phyloP scores from a whole-genome alignment of 1,140 invertebrate genomes.

The Hylyphantes graminicola region DNA sequence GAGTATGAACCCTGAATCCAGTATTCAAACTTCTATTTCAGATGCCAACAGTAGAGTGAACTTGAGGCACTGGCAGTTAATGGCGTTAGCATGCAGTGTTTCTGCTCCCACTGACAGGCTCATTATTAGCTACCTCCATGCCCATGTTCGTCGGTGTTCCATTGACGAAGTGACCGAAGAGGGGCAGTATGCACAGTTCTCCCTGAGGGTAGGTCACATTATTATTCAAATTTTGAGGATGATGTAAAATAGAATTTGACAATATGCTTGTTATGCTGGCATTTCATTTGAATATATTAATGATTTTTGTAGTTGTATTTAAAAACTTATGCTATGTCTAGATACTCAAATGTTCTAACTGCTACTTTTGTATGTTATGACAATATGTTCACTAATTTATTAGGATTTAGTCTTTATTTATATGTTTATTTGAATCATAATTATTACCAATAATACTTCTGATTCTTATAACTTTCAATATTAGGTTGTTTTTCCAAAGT shows the following conservation, averaged over 20 bases:
- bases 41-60: slow-evolving; percentile 91
- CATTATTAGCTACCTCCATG: slow-evolving; percentile 87
- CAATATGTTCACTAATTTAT: too few relatives aligned
- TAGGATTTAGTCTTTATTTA: too few relatives aligned
- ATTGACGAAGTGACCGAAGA: slow-evolving; percentile 92
- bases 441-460: too few relatives aligned
- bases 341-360: too few relatives aligned
- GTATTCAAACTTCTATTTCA: slow-evolving; percentile 71
- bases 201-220: slow-evolving; percentile 79
- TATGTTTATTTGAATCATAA: too few relatives aligned
- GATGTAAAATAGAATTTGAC: not conserved
- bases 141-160: slow-evolving; percentile 88
- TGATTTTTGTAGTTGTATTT: not conserved
- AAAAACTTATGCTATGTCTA: too few relatives aligned
- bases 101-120: slow-evolving; percentile 85
- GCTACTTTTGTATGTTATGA: too few relatives aligned
- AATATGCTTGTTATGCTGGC: too few relatives aligned
- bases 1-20: too few relatives aligned
- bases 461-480: too few relatives aligned
- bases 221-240: not conserved
- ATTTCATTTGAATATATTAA: not conserved
- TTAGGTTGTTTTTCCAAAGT: too few relatives aligned
- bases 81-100: slow-evolving; percentile 88
- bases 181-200: slow-evolving; percentile 93
- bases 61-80: slow-evolving; percentile 89